Conservation (phyloP, 2,797 vertebrate species). For the Setipinna tenuifilis region DNA sequence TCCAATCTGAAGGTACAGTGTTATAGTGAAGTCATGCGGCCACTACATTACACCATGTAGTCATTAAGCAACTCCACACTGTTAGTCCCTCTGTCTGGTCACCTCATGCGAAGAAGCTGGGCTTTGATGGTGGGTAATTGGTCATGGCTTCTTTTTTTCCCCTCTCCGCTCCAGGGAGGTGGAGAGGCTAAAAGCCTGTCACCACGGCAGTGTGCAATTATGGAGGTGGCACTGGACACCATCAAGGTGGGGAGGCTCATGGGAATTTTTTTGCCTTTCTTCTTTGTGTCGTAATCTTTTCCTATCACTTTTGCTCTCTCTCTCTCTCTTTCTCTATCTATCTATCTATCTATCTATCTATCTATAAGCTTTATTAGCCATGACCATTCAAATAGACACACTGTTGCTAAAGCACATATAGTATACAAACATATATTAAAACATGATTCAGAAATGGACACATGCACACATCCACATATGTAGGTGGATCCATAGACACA, state of each 20-base stretch:
- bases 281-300: neutral
- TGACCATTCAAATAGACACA: too few species aligned
- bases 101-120: neutral
- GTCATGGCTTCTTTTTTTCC: neutral
- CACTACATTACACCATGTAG: neutral
- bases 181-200: conserved; percentile 89
- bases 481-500: neutral
- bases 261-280: neutral
- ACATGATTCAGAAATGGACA: too few species aligned
- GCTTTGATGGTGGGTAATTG: conserved; percentile 9
- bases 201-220: conserved; percentile 89
- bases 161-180: conserved; percentile 75
- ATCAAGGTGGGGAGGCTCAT: conserved; percentile 82
- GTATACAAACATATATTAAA: too few species aligned
- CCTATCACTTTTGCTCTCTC: neutral
- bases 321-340: neutral
- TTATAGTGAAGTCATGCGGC: neutral
- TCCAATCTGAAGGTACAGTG: conserved; percentile 92
- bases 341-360: neutral
- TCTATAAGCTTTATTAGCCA: too few species aligned
- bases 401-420: too few species aligned
- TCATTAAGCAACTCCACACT: neutral
- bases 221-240: conserved; percentile 89
- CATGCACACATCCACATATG: too few species aligned
- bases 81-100: neutral